Base-by-base conservation (phyloP, 2,888 invertebrate species). In the Caenorhabditis drosophilae region DNA sequence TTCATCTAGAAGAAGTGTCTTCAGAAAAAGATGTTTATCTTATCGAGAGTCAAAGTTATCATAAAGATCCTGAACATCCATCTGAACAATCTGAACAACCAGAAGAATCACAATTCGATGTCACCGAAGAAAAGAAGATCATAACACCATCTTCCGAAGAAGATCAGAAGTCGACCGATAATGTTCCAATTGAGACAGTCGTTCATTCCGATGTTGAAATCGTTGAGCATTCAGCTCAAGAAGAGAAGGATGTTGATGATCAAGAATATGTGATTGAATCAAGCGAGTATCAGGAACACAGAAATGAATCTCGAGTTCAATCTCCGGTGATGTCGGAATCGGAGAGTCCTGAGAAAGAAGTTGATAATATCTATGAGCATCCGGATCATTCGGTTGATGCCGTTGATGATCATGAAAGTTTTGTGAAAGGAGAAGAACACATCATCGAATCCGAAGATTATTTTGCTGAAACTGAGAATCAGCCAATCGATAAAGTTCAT, bases 391-490 rank as follows among this genome's bases (percentile, higher is more conserved):
- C n/a, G 18, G n/a, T n/a, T n/a, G n/a, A n/a, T n/a, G n/a, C n/a
- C n/a, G n/a, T n/a, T n/a, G n/a, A n/a, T n/a, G n/a, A n/a, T n/a
- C n/a, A n/a, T n/a, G n/a, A n/a, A n/a, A n/a, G n/a, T n/a, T n/a
- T n/a, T n/a, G n/a, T n/a, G n/a, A 47, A 57, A 38, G 54, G 51
- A 18, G 62, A 62, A 23, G 53, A 56, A 15, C 51, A 40, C 12
- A 16, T 52, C 18, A 12, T 52, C 35, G 59, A 53, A 26, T 54
- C 50, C 34, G 12, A 60, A 58, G 50, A 49, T 54, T n/a, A 54
- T 58, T n/a, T 44, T 22, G 16, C 6, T 18, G 34, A 31, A 44
- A 25, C 44, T 18, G 9, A 11, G 7, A n/a, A n/a, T 9, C 7
- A 41, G 41, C 7, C 6, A 15, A 15, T 9, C 7, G 9, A 6